These are phyloP conservation scores for Girardinus metallicus DNA, from an alignment of 2,797 vertebrate species.

Conservation along the genomic window DNA sequence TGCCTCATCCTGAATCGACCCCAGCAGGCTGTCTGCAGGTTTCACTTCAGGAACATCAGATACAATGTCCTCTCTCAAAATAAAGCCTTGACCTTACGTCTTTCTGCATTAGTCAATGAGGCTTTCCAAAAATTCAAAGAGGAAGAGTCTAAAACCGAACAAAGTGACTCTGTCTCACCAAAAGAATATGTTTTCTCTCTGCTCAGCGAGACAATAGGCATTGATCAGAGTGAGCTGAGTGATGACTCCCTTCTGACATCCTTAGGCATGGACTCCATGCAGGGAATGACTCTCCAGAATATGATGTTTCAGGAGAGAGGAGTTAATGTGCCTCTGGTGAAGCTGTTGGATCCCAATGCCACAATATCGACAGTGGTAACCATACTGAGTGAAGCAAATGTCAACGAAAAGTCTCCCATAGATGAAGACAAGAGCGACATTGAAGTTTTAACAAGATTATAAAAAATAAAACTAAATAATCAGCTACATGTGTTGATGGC, in stretches of 20 bases:
- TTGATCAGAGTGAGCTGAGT: constrained; percentile 73
- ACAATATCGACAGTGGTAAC: constrained; percentile 75
- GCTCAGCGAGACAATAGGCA: constrained; percentile 67
- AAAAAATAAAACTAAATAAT: constrained; percentile 5
- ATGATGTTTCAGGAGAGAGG: constrained; percentile 79
- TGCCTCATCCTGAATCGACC: constrained; percentile 81
- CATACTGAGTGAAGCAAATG: constrained; percentile 64
- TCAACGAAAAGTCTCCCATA: constrained; percentile 8
- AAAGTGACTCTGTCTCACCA: constrained; percentile 47
- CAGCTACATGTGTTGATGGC: not conserved
- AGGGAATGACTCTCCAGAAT: constrained; percentile 89
- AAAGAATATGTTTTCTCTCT: constrained; percentile 78
- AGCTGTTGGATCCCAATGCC: constrained; percentile 84
- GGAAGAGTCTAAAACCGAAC: constrained; percentile 19
- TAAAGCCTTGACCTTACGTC: constrained; percentile 67
- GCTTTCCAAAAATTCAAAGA: constrained; percentile 51
- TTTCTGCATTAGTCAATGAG: constrained; percentile 66
- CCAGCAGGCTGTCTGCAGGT: constrained; percentile 82
- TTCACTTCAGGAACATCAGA: constrained; percentile 79
- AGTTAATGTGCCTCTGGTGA: constrained; percentile 83
- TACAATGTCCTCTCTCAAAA: constrained; percentile 74
- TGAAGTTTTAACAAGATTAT: constrained; percentile 54
- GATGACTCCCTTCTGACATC: constrained; percentile 73
- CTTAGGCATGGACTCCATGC: constrained; percentile 88
- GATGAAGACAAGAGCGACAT: not conserved